Conservation (phyloP, 2,113 vertebrate species). For the Cyphomyrus discorhynchus region DNA sequence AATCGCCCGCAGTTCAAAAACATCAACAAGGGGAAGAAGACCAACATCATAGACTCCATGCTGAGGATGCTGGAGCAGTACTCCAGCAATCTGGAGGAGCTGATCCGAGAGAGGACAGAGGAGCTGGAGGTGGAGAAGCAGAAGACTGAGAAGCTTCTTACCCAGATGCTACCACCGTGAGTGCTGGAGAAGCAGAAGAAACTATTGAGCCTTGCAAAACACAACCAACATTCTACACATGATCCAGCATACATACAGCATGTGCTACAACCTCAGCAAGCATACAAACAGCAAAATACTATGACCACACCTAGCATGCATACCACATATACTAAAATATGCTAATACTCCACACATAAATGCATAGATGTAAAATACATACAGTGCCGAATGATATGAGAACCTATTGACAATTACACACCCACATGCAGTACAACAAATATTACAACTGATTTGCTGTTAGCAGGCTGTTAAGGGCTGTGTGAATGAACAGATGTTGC, state of each 20-base stretch:
- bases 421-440: not conserved
- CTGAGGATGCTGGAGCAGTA: slow-evolving; percentile 52
- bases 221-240: not conserved
- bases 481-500: not conserved
- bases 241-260: not conserved
- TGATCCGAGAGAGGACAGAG: slow-evolving; percentile 48
- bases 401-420: not conserved
- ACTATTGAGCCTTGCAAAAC: not conserved
- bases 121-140: slow-evolving; percentile 53
- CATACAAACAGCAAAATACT: not conserved
- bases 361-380: not conserved
- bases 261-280: not conserved
- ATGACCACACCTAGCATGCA: not conserved
- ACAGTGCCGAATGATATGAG: not conserved
- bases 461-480: not conserved
- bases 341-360: not conserved
- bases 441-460: not conserved
- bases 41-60: slow-evolving; percentile 54
- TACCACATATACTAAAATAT: not conserved
- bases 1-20: slow-evolving; percentile 40
- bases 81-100: slow-evolving; percentile 50
- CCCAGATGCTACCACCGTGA: slow-evolving; percentile 53
- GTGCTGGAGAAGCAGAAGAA: slow-evolving; percentile 2
- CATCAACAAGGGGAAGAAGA: slow-evolving; percentile 51
- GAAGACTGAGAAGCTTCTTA: slow-evolving; percentile 52